Percentiles rank a stretch among this genome's conserved stretches.
These are phyloP conservation scores for Lamprologus tigripictilis DNA, from an alignment of 2,113 vertebrate genomes.

Conservation along the genomic window DNA sequence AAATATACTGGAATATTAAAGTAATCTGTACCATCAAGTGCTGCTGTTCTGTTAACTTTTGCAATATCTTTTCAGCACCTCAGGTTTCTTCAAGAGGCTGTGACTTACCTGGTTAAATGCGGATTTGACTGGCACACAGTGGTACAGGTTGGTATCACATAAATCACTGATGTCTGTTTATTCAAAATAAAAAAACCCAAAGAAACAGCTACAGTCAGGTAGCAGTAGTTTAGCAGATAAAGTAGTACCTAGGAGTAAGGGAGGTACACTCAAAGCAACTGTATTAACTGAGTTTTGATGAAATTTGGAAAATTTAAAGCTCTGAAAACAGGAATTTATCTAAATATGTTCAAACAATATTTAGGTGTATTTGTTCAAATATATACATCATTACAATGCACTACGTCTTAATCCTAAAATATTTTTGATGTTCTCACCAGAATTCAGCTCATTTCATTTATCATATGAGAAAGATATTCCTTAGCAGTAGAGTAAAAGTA, in stretches of 20 bases:
- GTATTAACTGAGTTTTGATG: background rate
- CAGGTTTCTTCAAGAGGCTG: background rate
- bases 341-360: background rate
- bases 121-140: background rate
- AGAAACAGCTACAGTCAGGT: background rate
- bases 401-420: background rate
- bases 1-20: background rate
- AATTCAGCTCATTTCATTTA: background rate
- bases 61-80: background rate
- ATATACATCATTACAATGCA: background rate
- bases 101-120: background rate
- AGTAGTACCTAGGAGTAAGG: accelerated
- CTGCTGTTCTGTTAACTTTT: background rate
- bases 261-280: background rate
- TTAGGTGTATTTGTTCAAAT: background rate
- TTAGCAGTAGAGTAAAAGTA: background rate
- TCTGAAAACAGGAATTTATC: background rate
- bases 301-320: background rate
- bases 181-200: background rate
- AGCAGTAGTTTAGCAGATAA: background rate
- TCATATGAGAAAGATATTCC: background rate
- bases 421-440: background rate
- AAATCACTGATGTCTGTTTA: accelerated
- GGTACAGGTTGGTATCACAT: background rate
- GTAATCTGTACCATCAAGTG: background rate